Evolutionary conservation across 2,888 invertebrate species (phyloP), one percentile per base, ranked within the genome.

Genomic region (Magallana nippona): DNA sequence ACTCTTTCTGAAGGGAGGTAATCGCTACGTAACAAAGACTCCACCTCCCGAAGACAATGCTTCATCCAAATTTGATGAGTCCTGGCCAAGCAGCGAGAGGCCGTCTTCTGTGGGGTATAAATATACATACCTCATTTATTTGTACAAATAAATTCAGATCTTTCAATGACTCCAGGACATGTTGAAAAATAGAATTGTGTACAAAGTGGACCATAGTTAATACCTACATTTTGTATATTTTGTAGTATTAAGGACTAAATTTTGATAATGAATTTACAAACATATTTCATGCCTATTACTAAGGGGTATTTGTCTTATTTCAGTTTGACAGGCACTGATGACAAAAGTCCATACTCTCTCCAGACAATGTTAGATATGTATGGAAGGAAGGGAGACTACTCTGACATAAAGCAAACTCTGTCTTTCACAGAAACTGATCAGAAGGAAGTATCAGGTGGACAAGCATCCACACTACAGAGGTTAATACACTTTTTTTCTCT

Each of bases 31-130:
- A 1, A 62, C 85, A 44, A 81, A 84, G 15, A 60, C 84, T 1
- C 83, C 86, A 10, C 79, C 79, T 11, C 79, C 80, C 58, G 79
- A 83, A 27, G 79, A 82, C n/a, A 81, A 82, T 55, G 84, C 86
- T n/a, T 82, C 83, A 0, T 80, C 86, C 10, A 87, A 91, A 79
- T 91, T 92, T 88, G 91, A 93, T 85, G 93, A 93, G 82, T 89
- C 91, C 10, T 93, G 93, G 93, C 92, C 92, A 0, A 89, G 89
- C 22, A 92, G 89, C 83, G 92, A 93, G 79, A 84, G 90, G 58
- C 91, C 91, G 15, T 91, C 91, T 2, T 89, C 89, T 32, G 80
- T 89, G 2, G 90, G 91, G 92, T 93, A 86, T 57, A 82, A 44
- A 15, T 58, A 32, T 13, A 19, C 8, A 44, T 5, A 44, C 44